These are phyloP conservation scores for Caenorhabditis doughertyi DNA, from an alignment of 2,888 invertebrate species.

Conservation along the genomic window DNA sequence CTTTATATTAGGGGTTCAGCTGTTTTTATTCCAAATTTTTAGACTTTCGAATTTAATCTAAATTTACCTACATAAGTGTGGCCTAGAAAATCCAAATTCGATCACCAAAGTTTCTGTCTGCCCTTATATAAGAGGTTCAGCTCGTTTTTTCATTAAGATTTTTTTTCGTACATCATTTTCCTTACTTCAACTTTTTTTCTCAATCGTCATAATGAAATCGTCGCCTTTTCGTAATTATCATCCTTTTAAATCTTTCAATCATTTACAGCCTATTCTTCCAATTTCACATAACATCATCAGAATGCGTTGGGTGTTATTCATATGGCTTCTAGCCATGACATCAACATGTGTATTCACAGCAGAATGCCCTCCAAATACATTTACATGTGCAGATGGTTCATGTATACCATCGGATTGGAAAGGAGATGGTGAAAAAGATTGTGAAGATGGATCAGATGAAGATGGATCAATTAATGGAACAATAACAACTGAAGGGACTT, in stretches of 20 bases:
- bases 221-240: neutral
- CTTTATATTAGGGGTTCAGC: too few species aligned
- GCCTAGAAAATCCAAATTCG: too few species aligned
- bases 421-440: conserved; percentile 81
- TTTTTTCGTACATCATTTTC: too few species aligned
- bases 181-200: too few species aligned
- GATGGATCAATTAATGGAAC: conserved; percentile 12
- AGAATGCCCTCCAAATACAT: conserved; percentile 77
- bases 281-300: conserved; percentile 10
- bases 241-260: too few species aligned
- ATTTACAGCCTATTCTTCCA: neutral
- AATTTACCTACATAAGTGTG: too few species aligned
- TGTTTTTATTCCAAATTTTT: too few species aligned
- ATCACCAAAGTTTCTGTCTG: too few species aligned
- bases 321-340: conserved; percentile 56
- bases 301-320: conserved; percentile 57
- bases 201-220: neutral
- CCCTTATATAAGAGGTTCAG: too few species aligned
- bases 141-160: too few species aligned
- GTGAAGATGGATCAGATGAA: conserved; percentile 78
- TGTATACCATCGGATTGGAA: conserved; percentile 81
- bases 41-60: too few species aligned
- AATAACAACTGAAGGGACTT: conserved; percentile 35
- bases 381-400: conserved; percentile 77
- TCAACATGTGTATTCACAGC: conserved; percentile 34